phyloP scores from a whole-genome alignment of 2,888 invertebrate species.

The Molorchus minor region DNA sequence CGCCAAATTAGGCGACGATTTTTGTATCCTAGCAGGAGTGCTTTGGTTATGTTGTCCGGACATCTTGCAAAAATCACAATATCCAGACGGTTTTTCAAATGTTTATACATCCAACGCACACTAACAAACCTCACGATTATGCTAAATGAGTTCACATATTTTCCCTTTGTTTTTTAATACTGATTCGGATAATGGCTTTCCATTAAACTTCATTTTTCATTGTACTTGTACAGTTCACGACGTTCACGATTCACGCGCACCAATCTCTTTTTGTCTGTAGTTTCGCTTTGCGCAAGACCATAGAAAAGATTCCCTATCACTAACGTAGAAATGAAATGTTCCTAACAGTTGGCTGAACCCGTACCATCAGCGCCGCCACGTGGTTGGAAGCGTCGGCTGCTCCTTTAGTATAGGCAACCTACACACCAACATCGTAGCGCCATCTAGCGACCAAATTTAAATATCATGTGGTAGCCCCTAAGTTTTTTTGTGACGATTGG shows the following conservation, averaged over 20 bases:
- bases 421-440: no score
- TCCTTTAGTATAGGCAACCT: no score
- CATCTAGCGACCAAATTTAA: no score
- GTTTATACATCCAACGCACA: slow-evolving; percentile 30
- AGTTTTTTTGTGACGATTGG: no score
- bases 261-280: slow-evolving; percentile 25
- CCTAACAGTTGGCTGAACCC: no score
- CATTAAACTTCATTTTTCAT: slow-evolving; percentile 20
- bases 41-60: slow-evolving; percentile 41
- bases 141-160: slow-evolving; percentile 9
- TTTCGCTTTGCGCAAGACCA: slow-evolving; percentile 28
- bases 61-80: slow-evolving; percentile 34
- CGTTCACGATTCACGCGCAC: slow-evolving; percentile 25
- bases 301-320: no score
- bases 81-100: slow-evolving; percentile 13
- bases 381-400: no score
- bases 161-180: slow-evolving; percentile 16
- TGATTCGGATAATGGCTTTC: slow-evolving; percentile 19
- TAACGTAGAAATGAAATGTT: no score
- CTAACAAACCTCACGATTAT: slow-evolving; percentile 9
- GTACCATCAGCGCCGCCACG: no score
- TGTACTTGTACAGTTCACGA: no score
- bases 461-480: no score
- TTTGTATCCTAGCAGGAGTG: slow-evolving; percentile 66
- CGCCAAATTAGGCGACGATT: slow-evolving; percentile 73